Evolutionary conservation across 2,797 vertebrate species (phyloP).

Genomic region (Morus bassanus): DNA sequence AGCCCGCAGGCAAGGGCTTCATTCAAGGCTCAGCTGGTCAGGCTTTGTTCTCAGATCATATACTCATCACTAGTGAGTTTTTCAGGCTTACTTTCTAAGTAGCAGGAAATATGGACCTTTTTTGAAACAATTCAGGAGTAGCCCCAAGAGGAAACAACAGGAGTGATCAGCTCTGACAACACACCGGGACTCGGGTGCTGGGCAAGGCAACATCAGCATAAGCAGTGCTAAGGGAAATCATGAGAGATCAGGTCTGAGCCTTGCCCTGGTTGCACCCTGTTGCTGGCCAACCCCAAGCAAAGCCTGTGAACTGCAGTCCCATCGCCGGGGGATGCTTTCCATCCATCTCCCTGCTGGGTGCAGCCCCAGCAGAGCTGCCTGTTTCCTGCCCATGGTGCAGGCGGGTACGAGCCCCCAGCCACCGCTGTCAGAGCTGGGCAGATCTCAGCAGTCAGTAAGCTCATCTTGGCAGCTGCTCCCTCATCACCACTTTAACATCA

Average conservation of each 20-base stretch:
- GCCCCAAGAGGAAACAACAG: background rate
- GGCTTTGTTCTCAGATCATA: background rate
- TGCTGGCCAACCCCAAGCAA: background rate
- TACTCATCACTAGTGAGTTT: background rate
- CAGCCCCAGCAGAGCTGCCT: background rate
- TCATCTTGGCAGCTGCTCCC: background rate
- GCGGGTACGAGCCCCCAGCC: background rate
- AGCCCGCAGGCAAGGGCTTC: background rate
- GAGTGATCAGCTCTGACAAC: background rate
- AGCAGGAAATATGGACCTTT: background rate
- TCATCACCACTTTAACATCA: background rate
- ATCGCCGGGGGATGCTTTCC: fast-evolving
- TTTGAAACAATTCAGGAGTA: background rate
- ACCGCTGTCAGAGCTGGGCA: background rate
- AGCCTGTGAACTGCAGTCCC: background rate
- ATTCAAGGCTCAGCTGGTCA: background rate
- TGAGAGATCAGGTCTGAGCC: background rate
- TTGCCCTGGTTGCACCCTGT: background rate
- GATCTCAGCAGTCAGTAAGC: background rate
- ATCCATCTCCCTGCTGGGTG: fast-evolving
- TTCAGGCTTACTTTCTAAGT: background rate
- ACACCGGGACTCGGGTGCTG: background rate
- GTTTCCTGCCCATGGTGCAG: background rate
- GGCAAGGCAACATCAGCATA: background rate
- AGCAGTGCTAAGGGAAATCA: fast-evolving